Conservation (phyloP, 2,113 vertebrate species). For the Barnardius zonarius region DNA sequence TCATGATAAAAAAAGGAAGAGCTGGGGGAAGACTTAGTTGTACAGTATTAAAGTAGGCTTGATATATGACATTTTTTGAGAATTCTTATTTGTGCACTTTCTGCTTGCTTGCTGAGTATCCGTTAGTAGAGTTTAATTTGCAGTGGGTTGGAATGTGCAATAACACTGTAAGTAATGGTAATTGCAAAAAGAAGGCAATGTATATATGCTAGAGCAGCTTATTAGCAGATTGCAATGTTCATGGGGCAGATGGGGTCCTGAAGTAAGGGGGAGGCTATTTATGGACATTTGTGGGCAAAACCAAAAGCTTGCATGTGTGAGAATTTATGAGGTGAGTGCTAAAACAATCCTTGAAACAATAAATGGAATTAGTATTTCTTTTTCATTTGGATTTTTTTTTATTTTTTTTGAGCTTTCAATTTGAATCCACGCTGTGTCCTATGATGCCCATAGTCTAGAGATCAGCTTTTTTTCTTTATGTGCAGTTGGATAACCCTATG, state of each 20-base stretch:
- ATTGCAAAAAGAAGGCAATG: neutral
- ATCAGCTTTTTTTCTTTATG: neutral
- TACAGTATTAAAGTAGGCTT: neutral
- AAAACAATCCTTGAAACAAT: neutral
- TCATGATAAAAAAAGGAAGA: neutral
- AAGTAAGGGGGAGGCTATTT: neutral
- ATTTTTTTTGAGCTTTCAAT: neutral
- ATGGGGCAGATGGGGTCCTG: neutral
- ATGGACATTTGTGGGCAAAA: neutral
- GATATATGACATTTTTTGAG: neutral
- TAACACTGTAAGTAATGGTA: neutral
- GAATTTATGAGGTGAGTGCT: neutral
- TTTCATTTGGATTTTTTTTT: neutral
- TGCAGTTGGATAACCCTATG: neutral
- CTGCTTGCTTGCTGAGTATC: neutral
- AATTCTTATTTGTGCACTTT: neutral
- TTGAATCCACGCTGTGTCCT: neutral
- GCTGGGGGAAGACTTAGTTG: neutral
- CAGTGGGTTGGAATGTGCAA: neutral
- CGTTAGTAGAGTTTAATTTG: neutral
- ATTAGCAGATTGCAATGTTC: neutral
- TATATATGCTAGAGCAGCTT: neutral
- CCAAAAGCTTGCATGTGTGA: neutral
- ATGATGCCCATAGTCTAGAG: neutral
- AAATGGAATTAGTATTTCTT: neutral